Evolutionary conservation across 2,888 invertebrate species (phyloP).

Genomic region (Panopea generosa): DNA sequence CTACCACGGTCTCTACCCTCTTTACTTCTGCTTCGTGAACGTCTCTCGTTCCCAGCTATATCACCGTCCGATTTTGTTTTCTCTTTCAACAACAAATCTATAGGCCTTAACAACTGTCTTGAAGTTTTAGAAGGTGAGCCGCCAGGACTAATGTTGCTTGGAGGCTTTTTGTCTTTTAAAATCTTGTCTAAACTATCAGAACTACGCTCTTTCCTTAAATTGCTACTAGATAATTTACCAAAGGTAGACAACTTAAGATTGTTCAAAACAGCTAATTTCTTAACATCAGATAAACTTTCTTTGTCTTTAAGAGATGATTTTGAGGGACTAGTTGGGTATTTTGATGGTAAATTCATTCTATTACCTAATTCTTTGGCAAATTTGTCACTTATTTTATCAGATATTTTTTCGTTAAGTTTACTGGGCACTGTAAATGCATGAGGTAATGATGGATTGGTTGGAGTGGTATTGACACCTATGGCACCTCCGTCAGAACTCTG

Average conservation of each 20-base stretch:
- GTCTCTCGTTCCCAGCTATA: conserved; percentile 51
- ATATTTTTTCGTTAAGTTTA: conserved; percentile 65
- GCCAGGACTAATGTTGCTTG: conserved; percentile 36
- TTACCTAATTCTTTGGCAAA: conserved; percentile 79
- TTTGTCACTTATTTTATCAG: conserved; percentile 68
- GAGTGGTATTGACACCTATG: conserved; percentile 38
- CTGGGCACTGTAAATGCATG: conserved; percentile 73
- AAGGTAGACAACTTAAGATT: conserved; percentile 70
- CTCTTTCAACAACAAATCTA: conserved; percentile 54
- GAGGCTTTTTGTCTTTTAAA: conserved; percentile 59
- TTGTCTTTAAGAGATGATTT: conserved; percentile 76
- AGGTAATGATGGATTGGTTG: conserved; percentile 41
- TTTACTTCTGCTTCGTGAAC: conserved; percentile 54
- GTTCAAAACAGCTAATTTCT: conserved; percentile 69
- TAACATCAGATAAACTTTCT: conserved; percentile 73
- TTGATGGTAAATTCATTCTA: conserved; percentile 74
- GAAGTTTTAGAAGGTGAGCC: conserved; percentile 61
- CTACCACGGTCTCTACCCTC: conserved; percentile 52
- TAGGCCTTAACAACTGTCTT: conserved; percentile 59
- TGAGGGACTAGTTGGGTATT: conserved; percentile 73
- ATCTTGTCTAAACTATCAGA: conserved; percentile 63
- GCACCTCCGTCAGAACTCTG: conserved; percentile 31
- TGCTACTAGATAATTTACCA: conserved; percentile 68
- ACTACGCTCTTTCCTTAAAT: conserved; percentile 55
- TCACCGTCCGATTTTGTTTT: conserved; percentile 64